Percentiles rank a stretch among this genome's conserved stretches.
phyloP scores from a whole-genome alignment of 2,113 vertebrate genomes.

The Bagarius yarrelli region DNA sequence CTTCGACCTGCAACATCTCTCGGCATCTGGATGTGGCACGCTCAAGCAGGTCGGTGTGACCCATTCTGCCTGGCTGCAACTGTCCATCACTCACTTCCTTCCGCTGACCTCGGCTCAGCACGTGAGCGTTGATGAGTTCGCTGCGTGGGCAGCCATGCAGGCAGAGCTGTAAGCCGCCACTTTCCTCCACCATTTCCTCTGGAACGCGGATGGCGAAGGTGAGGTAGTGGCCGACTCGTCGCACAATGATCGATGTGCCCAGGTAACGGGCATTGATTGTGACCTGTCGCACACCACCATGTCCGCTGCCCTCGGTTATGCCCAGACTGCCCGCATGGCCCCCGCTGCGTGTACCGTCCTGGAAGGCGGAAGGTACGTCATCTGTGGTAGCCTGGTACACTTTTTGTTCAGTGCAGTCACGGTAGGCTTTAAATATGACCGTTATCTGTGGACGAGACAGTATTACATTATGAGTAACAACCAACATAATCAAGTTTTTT shows the following conservation, averaged over 20 bases:
- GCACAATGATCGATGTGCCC: constrained; percentile 76
- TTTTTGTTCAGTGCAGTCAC: constrained; percentile 79
- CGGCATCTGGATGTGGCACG: constrained; percentile 74
- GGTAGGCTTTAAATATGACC: constrained; percentile 78
- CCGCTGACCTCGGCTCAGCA: constrained; percentile 62
- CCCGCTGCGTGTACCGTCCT: constrained; percentile 74
- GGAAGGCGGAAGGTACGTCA: constrained; percentile 76
- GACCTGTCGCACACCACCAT: constrained; percentile 66
- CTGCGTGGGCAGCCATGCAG: constrained; percentile 78
- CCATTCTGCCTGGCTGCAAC: constrained; percentile 48
- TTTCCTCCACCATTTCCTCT: constrained; percentile 72
- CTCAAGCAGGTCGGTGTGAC: constrained; percentile 73
- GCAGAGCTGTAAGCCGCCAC: constrained; percentile 76
- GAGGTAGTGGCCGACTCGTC: constrained; percentile 78
- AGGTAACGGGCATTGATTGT: constrained; percentile 78
- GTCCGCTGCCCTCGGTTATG: constrained; percentile 66
- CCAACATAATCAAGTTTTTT: neutral
- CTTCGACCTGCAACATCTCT: constrained; percentile 78
- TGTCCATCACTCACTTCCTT: constrained; percentile 47
- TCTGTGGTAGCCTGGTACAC: constrained; percentile 80
- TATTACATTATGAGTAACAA: neutral
- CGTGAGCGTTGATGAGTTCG: constrained; percentile 81
- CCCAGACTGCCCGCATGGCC: constrained; percentile 71
- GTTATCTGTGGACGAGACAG: constrained; percentile 69
- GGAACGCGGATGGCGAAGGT: constrained; percentile 81